phyloP scores from a whole-genome alignment of 1,140 invertebrate genomes.

The Goniozus legneri region DNA sequence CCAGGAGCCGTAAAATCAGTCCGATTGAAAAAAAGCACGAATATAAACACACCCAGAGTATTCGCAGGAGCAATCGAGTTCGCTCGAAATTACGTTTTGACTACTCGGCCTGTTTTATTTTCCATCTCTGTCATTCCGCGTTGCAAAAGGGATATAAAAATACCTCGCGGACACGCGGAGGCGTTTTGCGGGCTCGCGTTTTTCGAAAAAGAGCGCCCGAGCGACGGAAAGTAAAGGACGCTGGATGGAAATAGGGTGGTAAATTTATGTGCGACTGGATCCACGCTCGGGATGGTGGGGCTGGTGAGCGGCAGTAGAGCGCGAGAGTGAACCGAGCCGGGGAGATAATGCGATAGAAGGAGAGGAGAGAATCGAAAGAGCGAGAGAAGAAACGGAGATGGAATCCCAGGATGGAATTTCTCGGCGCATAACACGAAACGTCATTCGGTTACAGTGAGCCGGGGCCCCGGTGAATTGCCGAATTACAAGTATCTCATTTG shows the following conservation, averaged over 20 bases:
- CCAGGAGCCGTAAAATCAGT: no score
- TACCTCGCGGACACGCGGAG: no score
- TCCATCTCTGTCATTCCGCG: no score
- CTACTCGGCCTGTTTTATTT: no score
- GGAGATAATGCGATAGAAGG: background rate
- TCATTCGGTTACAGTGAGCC: conserved; percentile 13
- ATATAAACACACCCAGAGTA: no score
- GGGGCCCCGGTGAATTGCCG: conserved; percentile 29
- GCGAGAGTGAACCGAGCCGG: background rate
- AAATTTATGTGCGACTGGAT: background rate
- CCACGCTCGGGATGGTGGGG: background rate
- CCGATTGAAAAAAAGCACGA: no score
- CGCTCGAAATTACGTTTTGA: no score
- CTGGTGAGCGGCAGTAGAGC: background rate
- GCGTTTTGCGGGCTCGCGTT: no score
- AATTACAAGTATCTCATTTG: conserved; percentile 36
- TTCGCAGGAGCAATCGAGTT: no score
- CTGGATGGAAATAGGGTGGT: background rate
- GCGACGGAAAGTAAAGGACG: background rate
- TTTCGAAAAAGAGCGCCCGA: no score
- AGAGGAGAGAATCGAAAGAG: background rate
- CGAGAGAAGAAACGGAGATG: background rate
- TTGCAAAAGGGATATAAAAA: no score
- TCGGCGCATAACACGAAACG: conserved; percentile 14
- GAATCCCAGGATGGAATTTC: conserved; percentile 21